Evolutionary conservation across 2,888 invertebrate genomes (phyloP), one percentile per base, ranked within the genome.

Genomic region (Limnephilus auricula): DNA sequence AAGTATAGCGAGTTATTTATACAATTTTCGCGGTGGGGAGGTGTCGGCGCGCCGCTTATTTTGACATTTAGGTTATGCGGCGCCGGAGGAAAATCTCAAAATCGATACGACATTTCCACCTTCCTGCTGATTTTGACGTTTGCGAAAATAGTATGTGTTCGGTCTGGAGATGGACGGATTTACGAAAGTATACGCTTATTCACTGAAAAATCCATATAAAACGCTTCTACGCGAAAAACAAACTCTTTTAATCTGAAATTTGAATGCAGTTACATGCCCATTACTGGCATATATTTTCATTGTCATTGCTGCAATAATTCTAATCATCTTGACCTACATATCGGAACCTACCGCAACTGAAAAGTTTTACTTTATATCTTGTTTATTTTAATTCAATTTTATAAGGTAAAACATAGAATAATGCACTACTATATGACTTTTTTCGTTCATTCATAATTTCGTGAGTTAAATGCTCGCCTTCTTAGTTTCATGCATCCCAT

Each of bases 91-190:
- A 45, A n/a, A 40, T 86, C 30, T 65, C 65, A 30, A 30, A 65
- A 87, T 87, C 87, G 87, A 87, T 87, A 87, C 85, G 25, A 87
- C 30, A 50, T 87, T 87, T 87, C 50, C 87, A 85, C 34, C 31
- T 50, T 65, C 87, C 87, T 87, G 87, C 87, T 87, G 87, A 87
- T 65, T 87, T 87, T 87, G 87, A 87, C 87, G 50, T 87, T 87
- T 87, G 32, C 32, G 32, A 65, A 65, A 50, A 87, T 34, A 34
- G 5, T 84, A 37, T 40, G 37, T 85, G 34, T 45, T 25, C n/a
- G 34, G 12, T 18, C 84, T 84, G 25, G 82, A 6, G 34, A 34
- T 13, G 32, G 25, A 34, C 2, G 65, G 25, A 12, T 32, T 25
- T 34, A 34, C 34, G 34, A 25, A n/a, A 65, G 65, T 65, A 65